Base-by-base conservation (phyloP, 2,888 invertebrate genomes). In the Andrena minutula region DNA sequence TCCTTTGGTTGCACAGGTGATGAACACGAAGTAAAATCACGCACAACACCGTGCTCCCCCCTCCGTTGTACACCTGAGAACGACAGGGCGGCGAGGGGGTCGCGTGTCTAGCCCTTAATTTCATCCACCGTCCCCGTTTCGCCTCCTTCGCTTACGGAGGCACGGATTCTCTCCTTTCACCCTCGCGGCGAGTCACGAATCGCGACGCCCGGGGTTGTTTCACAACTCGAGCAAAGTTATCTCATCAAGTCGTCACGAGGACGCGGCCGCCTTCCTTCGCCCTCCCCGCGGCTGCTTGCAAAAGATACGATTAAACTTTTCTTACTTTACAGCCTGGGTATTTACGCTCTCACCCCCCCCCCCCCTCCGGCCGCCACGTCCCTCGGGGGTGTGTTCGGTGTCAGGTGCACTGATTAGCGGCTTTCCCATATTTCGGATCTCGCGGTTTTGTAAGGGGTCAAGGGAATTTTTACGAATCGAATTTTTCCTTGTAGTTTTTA, bases 221-320 rank as follows among this genome's bases (percentile, higher is more conserved):
- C 89, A 85, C 89, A 90, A 90, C 88, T 85, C 80, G 84, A 77
- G 83, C 74, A 87, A 90, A 90, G 90, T 90, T 90, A 90, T 89
- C 90, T 90, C 90, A 90, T 90, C 90, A 90, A 90, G 89, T 89
- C 90, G 87, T 90, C 90, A 90, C 88, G 90, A 86, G 89, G 86
- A 88, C 82, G 79, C 73, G 56, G 23, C 51, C 30, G 32, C 68
- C 7, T 7, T 64, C 51, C 28, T 63, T 35, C 47, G 7, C 10
- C 58, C 20, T 60, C 26, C 56, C 61, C 65, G 49, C 47, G 12
- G n/a, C 49, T 16, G 53, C 23, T 68, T 64, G 74, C 64, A 70
- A 75, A 85, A 87, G 82, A 84, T 73, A 81, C 82, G 86, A 89
- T 86, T 84, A 85, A 85, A 89, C 86, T 87, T 88, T 88, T 83